These are phyloP conservation scores for Bilobella aurantiaca DNA, from an alignment of 1,140 invertebrate genomes.

Conservation along the genomic window DNA sequence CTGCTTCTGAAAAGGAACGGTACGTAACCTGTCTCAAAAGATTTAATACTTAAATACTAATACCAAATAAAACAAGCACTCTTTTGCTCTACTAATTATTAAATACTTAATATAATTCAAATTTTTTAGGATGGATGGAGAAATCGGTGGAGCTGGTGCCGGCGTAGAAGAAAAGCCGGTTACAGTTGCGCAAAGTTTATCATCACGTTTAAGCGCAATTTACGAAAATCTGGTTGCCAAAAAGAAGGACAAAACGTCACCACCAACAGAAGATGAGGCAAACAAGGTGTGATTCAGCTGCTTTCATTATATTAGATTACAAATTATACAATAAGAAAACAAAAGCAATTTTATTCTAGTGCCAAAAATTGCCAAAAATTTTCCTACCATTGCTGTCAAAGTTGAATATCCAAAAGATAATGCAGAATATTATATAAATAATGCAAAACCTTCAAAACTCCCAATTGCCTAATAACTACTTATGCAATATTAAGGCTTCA, in stretches of 20 bases:
- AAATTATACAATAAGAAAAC: neutral
- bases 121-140: constrained; percentile 24
- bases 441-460: no score
- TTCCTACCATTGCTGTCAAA: no score
- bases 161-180: constrained; percentile 16
- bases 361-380: no score
- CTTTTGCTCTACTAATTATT: neutral
- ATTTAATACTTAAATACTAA: no score
- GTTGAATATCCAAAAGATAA: no score
- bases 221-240: constrained; percentile 31
- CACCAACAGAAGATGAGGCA: constrained; percentile 29
- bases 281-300: constrained; percentile 10
- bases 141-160: constrained; percentile 26
- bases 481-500: no score
- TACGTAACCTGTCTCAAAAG: constrained; percentile 10
- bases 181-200: constrained; percentile 16
- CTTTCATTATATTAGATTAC: neutral
- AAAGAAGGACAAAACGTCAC: constrained; percentile 30
- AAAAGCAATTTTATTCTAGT: no score
- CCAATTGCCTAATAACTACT: no score
- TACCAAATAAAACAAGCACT: no score
- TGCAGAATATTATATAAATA: no score
- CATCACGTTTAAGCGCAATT: constrained; percentile 30
- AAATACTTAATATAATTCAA: neutral
- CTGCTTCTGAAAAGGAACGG: constrained; percentile 35